Conservation (phyloP, 2,113 vertebrate genomes). For the Alectura lathami region DNA sequence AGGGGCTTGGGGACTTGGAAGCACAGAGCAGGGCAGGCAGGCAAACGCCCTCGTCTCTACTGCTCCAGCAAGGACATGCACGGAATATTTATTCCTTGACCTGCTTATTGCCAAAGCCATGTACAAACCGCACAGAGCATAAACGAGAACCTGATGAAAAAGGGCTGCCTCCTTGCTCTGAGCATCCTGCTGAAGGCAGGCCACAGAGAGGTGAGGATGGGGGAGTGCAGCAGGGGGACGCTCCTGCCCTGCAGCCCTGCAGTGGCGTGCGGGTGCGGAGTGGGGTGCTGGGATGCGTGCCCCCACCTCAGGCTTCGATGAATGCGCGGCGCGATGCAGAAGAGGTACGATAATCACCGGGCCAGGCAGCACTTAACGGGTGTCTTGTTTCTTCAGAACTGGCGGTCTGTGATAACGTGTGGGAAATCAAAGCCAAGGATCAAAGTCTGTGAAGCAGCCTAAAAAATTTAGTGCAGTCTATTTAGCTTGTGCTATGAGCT, state of each 20-base stretch:
- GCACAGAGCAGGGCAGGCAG: not conserved
- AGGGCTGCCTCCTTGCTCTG: not conserved
- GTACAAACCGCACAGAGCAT: not conserved
- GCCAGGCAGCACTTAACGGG: constrained; percentile 24
- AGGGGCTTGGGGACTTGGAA: not conserved
- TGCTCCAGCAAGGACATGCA: not conserved
- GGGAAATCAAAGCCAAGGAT: constrained; percentile 59
- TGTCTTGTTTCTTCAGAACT: constrained; percentile 1
- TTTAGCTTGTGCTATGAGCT: constrained; percentile 59
- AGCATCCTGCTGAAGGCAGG: not conserved
- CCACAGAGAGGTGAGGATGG: fast-evolving
- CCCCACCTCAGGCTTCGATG: not conserved
- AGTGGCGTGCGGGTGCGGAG: not conserved
- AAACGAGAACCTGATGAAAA: not conserved
- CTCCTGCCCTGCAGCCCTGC: not conserved
- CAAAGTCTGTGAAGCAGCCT: constrained; percentile 54
- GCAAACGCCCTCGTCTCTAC: not conserved
- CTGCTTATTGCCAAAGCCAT: not conserved
- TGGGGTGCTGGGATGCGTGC: not conserved
- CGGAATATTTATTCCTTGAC: not conserved
- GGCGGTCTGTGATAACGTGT: fast-evolving
- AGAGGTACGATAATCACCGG: not conserved
- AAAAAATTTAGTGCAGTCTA: constrained; percentile 45
- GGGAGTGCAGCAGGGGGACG: not conserved
- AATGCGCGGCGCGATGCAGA: not conserved